Evolutionary conservation across 2,113 vertebrate species (phyloP).

Genomic region (Trichomycterus rosablanca): DNA sequence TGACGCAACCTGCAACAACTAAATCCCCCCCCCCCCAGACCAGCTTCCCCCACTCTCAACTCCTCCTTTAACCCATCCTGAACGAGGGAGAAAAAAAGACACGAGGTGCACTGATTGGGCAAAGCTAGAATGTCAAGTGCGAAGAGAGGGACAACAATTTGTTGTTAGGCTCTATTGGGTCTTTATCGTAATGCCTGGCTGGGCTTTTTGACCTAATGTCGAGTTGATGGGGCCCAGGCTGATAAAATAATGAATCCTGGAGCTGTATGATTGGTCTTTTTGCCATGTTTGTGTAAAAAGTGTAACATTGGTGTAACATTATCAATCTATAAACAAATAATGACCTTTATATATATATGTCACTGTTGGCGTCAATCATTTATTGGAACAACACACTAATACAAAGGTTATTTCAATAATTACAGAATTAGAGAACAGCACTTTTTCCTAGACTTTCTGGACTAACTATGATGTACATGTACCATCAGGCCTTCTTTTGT

Average conservation of each 20-base stretch:
- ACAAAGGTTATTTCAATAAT: too few relatives aligned
- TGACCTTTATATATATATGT: too few relatives aligned
- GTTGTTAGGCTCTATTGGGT: slow-evolving; percentile 76
- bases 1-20: slow-evolving; percentile 68
- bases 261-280: too few relatives aligned
- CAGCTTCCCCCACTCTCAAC: slow-evolving; percentile 27
- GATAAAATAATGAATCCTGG: neutral
- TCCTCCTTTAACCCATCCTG: slow-evolving; percentile 39
- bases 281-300: too few relatives aligned
- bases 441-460: too few relatives aligned
- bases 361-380: too few relatives aligned
- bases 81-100: slow-evolving; percentile 48
- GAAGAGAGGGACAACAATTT: slow-evolving; percentile 80
- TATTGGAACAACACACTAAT: too few relatives aligned
- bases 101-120: slow-evolving; percentile 76
- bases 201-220: slow-evolving; percentile 38
- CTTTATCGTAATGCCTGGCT: slow-evolving; percentile 37
- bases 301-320: too few relatives aligned
- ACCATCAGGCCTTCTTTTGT: slow-evolving; percentile 21
- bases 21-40: slow-evolving; percentile 20
- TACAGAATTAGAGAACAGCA: too few relatives aligned
- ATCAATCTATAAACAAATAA: too few relatives aligned
- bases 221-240: slow-evolving; percentile 19
- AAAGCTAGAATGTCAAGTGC: slow-evolving; percentile 69
- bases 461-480: neutral